Conservation (phyloP, 2,888 invertebrate genomes). For the Caenorhabditis auriculariae region DNA sequence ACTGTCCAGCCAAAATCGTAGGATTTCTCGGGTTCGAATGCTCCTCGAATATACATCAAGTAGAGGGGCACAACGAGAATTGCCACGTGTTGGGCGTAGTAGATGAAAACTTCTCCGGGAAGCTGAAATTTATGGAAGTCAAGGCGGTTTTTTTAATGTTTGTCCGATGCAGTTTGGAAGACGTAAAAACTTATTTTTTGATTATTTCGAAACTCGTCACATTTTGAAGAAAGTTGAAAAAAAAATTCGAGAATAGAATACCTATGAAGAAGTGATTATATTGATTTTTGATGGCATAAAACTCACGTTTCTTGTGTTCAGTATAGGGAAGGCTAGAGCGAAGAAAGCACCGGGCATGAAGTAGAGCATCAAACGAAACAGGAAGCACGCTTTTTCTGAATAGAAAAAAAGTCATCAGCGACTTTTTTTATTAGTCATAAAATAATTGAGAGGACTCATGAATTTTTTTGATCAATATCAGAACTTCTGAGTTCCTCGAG, state of each 20-base stretch:
- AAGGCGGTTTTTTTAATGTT: background rate
- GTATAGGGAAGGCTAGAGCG: constrained; percentile 89
- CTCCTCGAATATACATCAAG: constrained; percentile 83
- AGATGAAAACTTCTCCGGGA: constrained; percentile 86
- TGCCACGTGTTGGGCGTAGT: constrained; percentile 92
- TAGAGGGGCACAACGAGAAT: constrained; percentile 93
- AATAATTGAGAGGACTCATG: too few relatives aligned
- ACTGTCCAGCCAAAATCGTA: constrained; percentile 62
- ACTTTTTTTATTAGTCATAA: background rate
- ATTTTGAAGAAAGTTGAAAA: too few relatives aligned
- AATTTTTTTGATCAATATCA: too few relatives aligned
- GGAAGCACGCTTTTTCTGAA: constrained; percentile 36
- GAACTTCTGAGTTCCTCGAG: too few relatives aligned
- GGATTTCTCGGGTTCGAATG: constrained; percentile 56
- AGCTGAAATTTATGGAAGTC: constrained; percentile 71
- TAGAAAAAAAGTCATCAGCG: background rate
- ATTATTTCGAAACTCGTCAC: too few relatives aligned
- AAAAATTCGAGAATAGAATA: too few relatives aligned
- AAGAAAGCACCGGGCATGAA: constrained; percentile 88
- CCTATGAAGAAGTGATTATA: too few relatives aligned
- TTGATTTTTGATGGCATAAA: too few relatives aligned
- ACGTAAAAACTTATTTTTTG: too few relatives aligned
- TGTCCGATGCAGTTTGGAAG: too few relatives aligned
- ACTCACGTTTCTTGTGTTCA: constrained; percentile 85
- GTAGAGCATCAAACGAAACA: constrained; percentile 79